Evolutionary conservation across 2,797 vertebrate species (phyloP), one percentile per base, ranked within the genome.

Genomic region (Cichlasoma orientale): DNA sequence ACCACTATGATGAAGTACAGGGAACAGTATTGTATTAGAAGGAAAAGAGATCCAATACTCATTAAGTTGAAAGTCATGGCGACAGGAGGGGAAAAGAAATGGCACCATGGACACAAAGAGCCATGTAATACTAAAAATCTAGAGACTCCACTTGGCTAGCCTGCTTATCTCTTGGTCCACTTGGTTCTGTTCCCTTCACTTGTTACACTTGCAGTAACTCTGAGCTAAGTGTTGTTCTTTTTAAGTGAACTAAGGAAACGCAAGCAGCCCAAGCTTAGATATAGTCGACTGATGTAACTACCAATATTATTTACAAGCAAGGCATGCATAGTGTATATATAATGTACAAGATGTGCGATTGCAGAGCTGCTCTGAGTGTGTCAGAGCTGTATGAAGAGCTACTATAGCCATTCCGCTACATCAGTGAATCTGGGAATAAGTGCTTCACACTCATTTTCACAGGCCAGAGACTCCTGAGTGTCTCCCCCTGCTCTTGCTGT

Each of bases 381-480:
- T 90, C 83, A 82, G 77, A 56, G 82, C 86, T 63, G 75, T 73
- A 92, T 81, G 83, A 90, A 87, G 88, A 93, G 87, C 86, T 75
- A 82, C 91, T 73, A 29, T 68, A 74, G 76, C 78, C 82, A 55
- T 31, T 86, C 80, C 57, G 53, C 82, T 74, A 85, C 85, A 78
- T 75, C 86, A 77, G 79, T 82, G 85, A 89, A 85, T 86, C 88
- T 85, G 89, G 82, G 88, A 92, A 86, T 86, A 87, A 90, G 82
- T 79, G 76, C 79, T 76, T 78, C 90, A 82, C 86, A 68, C 87
- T 87, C 80, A 84, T 86, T 91, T 90, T 89, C 89, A 90, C 86
- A 90, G 89, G 80, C 88, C 89, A 91, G 33, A 77, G 89, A 77
- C 63, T 88, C 74, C 74, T 18, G 79, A 78, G 63, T 84, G 57